phyloP scores from a whole-genome alignment of 2,888 invertebrate genomes.

The Heliconius sara region DNA sequence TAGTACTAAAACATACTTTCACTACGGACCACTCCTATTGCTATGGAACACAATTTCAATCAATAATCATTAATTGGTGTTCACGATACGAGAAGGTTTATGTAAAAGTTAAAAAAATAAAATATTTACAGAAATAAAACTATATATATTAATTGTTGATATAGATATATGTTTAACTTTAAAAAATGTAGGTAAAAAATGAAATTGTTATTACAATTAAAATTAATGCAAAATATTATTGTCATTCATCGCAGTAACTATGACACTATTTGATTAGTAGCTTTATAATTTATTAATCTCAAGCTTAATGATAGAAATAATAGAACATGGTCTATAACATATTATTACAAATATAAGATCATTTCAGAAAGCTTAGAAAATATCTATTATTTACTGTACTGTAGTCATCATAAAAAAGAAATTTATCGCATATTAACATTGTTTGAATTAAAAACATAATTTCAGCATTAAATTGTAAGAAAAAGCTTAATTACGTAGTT shows the following conservation, averaged over 20 bases:
- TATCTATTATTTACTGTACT: neutral
- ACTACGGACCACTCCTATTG: neutral
- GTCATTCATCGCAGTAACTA: neutral
- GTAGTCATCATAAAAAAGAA: neutral
- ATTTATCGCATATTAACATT: neutral
- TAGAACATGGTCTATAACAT: slow-evolving; percentile 15
- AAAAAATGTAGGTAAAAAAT: neutral
- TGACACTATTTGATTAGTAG: slow-evolving; percentile 17
- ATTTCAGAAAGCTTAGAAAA: slow-evolving; percentile 27
- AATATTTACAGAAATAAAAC: neutral
- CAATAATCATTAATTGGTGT: neutral
- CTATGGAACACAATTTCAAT: neutral
- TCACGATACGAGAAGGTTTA: neutral
- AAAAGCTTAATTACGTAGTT: neutral
- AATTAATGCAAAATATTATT: neutral
- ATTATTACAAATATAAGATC: neutral
- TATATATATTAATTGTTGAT: neutral
- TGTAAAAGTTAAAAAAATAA: neutral
- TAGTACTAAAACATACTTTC: neutral
- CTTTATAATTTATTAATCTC: slow-evolving; percentile 9
- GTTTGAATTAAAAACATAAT: neutral
- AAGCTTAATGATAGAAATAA: slow-evolving; percentile 15
- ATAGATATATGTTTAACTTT: neutral
- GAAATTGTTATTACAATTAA: neutral
- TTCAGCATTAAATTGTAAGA: neutral